Evolutionary conservation across 1,140 invertebrate genomes (phyloP).

Genomic region (Plodia interpunctella): DNA sequence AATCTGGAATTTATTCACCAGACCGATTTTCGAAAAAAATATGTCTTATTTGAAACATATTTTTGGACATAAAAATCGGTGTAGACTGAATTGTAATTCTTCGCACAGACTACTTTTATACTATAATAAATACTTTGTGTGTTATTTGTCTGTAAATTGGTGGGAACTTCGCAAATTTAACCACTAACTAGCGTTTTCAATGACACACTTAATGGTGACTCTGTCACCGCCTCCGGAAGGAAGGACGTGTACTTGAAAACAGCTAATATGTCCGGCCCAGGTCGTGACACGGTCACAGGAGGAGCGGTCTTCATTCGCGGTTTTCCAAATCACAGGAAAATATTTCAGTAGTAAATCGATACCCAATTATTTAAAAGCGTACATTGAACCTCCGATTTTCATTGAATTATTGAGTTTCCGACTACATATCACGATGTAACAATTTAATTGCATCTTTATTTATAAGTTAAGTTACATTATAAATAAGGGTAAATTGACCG

Average conservation of each 20-base stretch:
- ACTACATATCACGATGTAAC: too few species aligned
- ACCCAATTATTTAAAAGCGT: too few species aligned
- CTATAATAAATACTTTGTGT: background rate
- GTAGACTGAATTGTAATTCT: background rate
- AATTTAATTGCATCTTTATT: too few species aligned
- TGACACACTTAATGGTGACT: slow-evolving; percentile 7
- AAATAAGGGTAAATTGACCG: too few species aligned
- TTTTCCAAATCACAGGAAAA: too few species aligned
- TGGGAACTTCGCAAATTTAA: slow-evolving; percentile 5
- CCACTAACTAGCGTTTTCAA: background rate
- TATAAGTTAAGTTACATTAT: too few species aligned
- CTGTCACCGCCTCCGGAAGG: slow-evolving; percentile 9
- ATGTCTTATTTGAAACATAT: too few species aligned
- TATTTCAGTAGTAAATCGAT: too few species aligned
- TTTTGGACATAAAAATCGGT: background rate
- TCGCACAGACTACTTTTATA: background rate
- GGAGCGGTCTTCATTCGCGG: background rate
- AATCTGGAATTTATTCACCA: too few species aligned
- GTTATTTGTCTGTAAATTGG: background rate
- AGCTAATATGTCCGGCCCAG: background rate
- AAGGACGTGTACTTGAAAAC: slow-evolving; percentile 8
- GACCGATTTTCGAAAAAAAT: too few species aligned
- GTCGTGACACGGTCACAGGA: background rate
- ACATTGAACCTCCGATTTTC: too few species aligned
- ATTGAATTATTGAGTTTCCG: too few species aligned